A percentile compares a stretch with the other conserved stretches of the same genome.
These are phyloP conservation scores for Drosophila triauraria DNA, from an alignment of 1,140 invertebrate genomes.

Conservation along the genomic window DNA sequence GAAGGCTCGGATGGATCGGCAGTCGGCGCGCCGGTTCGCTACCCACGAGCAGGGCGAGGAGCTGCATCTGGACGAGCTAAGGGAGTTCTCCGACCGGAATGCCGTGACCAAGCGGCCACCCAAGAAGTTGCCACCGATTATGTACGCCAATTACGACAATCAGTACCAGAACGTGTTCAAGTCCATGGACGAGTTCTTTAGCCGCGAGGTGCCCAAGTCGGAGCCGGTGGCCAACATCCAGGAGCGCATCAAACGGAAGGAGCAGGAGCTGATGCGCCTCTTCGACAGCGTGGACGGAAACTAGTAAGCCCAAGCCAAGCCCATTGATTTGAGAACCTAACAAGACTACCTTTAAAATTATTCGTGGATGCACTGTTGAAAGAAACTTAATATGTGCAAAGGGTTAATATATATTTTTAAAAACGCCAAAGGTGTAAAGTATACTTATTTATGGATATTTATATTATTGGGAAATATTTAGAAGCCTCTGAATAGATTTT, in stretches of 20 bases:
- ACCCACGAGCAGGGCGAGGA: conserved; percentile 63
- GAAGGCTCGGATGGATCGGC: conserved; percentile 19
- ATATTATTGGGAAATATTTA: too few relatives aligned
- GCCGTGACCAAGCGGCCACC: conserved; percentile 60
- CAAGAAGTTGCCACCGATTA: conserved; percentile 39
- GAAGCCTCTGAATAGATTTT: too few relatives aligned
- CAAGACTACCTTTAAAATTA: conserved; percentile 30
- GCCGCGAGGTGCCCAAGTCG: conserved; percentile 56
- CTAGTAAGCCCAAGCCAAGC: conserved; percentile 8
- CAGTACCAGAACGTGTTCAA: conserved; percentile 60
- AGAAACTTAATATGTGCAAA: neutral
- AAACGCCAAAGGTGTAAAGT: neutral
- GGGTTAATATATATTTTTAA: neutral
- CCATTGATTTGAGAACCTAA: neutral
- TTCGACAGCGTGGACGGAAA: conserved; percentile 60
- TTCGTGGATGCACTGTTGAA: conserved; percentile 5
- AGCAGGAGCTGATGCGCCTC: conserved; percentile 68
- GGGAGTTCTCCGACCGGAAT: conserved; percentile 65
- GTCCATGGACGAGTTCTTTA: conserved; percentile 78
- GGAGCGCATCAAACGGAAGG: conserved; percentile 71
- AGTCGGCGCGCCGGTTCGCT: conserved; percentile 57
- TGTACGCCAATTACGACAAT: conserved; percentile 33
- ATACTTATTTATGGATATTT: neutral
- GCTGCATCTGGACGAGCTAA: conserved; percentile 67
- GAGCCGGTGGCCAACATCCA: conserved; percentile 72